Percentiles rank a stretch among this genome's conserved stretches.
Evolutionary conservation across 2,888 invertebrate genomes (phyloP).

Genomic region (Pristionchus entomophagus): DNA sequence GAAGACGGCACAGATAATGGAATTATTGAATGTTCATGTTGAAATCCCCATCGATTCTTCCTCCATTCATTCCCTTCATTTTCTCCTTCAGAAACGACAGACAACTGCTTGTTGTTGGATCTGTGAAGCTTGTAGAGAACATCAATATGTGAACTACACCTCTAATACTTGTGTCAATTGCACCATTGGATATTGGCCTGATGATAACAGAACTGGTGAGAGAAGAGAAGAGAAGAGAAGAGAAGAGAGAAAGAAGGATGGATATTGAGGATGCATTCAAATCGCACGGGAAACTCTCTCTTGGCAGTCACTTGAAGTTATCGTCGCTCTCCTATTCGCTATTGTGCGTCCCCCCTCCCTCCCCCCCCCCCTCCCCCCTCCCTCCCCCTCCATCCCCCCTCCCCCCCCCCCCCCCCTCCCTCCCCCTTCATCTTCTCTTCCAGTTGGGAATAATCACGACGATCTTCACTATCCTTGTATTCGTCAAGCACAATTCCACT

Average conservation of each 20-base stretch:
- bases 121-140: slow-evolving; percentile 83
- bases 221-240: too few species aligned
- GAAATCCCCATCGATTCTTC: too few species aligned
- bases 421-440: slow-evolving; percentile 80
- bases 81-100: slow-evolving; percentile 63
- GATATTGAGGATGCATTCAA: slow-evolving; percentile 56
- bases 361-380: too few species aligned
- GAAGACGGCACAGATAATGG: too few species aligned
- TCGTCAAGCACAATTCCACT: slow-evolving; percentile 90
- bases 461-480: slow-evolving; percentile 85
- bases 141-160: slow-evolving; percentile 81
- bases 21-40: too few species aligned
- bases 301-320: slow-evolving; percentile 61
- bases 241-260: too few species aligned
- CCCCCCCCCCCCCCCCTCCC: slow-evolving; percentile 71
- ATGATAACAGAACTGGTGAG: slow-evolving; percentile 81
- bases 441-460: slow-evolving; percentile 89
- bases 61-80: too few species aligned
- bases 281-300: slow-evolving; percentile 58
- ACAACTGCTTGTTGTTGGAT: slow-evolving; percentile 85
- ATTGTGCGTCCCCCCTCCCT: slow-evolving; percentile 55
- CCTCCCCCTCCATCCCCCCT: too few species aligned
- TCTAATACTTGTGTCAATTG: slow-evolving; percentile 82
- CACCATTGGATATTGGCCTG: slow-evolving; percentile 82
- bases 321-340: slow-evolving; percentile 70